Evolutionary conservation across 2,888 invertebrate genomes (phyloP), one percentile per base, ranked within the genome.

Genomic region (Tanypteryx hageni): DNA sequence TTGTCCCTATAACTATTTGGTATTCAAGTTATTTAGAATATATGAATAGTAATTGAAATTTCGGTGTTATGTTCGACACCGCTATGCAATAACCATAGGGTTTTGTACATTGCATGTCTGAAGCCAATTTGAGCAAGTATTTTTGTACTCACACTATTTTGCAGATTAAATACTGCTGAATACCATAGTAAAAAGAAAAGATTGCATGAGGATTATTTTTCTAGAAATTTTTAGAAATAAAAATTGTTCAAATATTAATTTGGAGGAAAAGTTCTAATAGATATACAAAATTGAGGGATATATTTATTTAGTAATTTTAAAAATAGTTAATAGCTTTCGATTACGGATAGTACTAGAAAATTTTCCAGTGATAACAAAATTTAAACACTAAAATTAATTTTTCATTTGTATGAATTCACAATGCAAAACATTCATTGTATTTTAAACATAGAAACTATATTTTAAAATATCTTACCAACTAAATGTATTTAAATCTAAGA

Each of bases 41-140:
- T 76, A 76, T 76, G 76, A 76, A 57, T 57, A 56, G 83, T 44
- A 83, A 56, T 10, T 57, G 56, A 83, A 83, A 83, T 83, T 83
- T 57, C 4, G 83, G 44, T 44, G n/a, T 64, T 64, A 9, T 3
- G 18, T 83, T 56, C 44, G 8, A 83, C 83, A 16, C 56, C 57
- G 16, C 44, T 18, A 56, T 11, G 44, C 44, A 18, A 44, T n/a
- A 18, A 44, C 18, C 64, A 56, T 31, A n/a, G n/a, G 89, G 27
- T 89, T 89, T 89, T 89, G 89, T 89, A 89, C 89, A 61, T 89
- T 89, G 64, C 89, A 89, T 64, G n/a, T 68, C 89, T 68, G 89
- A 89, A 89, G 89, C 89, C 89, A 68, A 89, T 89, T 76, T 89
- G 89, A 89, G 89, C 89, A 89, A 89, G 89, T 64, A 64, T 89